Evolutionary conservation across 2,888 invertebrate species (phyloP).

Genomic region (Galerucella calmariensis): DNA sequence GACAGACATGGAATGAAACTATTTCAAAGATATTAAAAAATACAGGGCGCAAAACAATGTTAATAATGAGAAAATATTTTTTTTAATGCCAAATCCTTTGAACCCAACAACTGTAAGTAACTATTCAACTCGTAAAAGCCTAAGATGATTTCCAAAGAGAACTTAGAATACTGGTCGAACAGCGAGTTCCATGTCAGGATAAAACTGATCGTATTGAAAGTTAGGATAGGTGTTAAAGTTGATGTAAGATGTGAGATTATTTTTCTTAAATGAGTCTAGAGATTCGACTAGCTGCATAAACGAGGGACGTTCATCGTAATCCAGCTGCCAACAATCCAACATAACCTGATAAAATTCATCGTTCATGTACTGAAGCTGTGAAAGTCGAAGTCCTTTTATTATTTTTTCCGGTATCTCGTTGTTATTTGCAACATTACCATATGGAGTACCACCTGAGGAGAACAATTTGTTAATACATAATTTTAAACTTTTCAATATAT

Average conservation of each 20-base stretch:
- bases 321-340: slow-evolving; percentile 86
- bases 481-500: not conserved
- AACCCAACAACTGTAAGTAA: not conserved
- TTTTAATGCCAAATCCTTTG: not conserved
- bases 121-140: too few species aligned
- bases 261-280: slow-evolving; percentile 51
- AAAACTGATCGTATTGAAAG: slow-evolving; percentile 63
- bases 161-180: slow-evolving; percentile 56
- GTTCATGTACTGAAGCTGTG: slow-evolving; percentile 79
- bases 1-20: too few species aligned
- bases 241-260: slow-evolving; percentile 52
- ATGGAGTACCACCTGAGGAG: slow-evolving; percentile 76
- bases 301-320: slow-evolving; percentile 81
- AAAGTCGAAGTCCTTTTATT: slow-evolving; percentile 76
- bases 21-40: too few species aligned
- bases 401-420: slow-evolving; percentile 77
- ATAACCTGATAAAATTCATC: slow-evolving; percentile 85
- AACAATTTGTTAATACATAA: not conserved
- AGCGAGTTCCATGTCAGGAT: slow-evolving; percentile 60
- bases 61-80: too few species aligned
- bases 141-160: not conserved
- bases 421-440: slow-evolving; percentile 74
- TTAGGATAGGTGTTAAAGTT: slow-evolving; percentile 58
- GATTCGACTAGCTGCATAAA: slow-evolving; percentile 70
- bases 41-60: too few species aligned